These are phyloP conservation scores for Mantis religiosa DNA, from an alignment of 2,888 invertebrate genomes.

Conservation along the genomic window DNA sequence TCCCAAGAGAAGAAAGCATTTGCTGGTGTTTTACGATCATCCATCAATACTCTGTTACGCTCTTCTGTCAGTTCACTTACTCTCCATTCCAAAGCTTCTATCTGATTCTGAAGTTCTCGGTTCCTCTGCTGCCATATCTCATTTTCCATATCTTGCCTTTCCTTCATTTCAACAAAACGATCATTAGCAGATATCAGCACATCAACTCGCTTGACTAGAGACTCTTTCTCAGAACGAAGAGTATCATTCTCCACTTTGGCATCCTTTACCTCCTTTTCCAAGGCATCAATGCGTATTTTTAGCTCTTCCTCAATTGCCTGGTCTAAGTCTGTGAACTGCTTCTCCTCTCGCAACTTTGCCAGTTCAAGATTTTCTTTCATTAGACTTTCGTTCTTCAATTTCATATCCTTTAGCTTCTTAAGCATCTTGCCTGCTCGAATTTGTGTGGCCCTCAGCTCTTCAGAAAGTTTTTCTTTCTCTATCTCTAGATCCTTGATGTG, in stretches of 20 bases:
- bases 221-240: slow-evolving; percentile 63
- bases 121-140: slow-evolving; percentile 68
- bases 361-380: slow-evolving; percentile 46
- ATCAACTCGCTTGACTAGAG: slow-evolving; percentile 66
- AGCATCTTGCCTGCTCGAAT: slow-evolving; percentile 72
- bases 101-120: slow-evolving; percentile 63
- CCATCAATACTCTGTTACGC: background rate
- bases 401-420: slow-evolving; percentile 80
- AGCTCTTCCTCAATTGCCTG: slow-evolving; percentile 77
- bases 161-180: slow-evolving; percentile 72
- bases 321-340: slow-evolving; percentile 61
- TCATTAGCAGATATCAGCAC: slow-evolving; percentile 72
- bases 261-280: slow-evolving; percentile 64
- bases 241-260: slow-evolving; percentile 55
- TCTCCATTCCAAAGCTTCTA: slow-evolving; percentile 49
- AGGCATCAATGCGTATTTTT: slow-evolving; percentile 58
- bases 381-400: slow-evolving; percentile 60
- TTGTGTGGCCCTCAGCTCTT: slow-evolving; percentile 62
- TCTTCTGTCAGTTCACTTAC: slow-evolving; percentile 29
- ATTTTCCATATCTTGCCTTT: slow-evolving; percentile 72
- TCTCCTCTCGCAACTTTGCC: slow-evolving; percentile 51
- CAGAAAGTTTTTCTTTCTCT: slow-evolving; percentile 54
- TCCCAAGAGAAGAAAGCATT: slow-evolving; percentile 6
- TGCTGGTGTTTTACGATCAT: background rate
- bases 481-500: slow-evolving; percentile 56